Evolutionary conservation across 2,888 invertebrate species (phyloP).

Genomic region (Deilephila elpenor): DNA sequence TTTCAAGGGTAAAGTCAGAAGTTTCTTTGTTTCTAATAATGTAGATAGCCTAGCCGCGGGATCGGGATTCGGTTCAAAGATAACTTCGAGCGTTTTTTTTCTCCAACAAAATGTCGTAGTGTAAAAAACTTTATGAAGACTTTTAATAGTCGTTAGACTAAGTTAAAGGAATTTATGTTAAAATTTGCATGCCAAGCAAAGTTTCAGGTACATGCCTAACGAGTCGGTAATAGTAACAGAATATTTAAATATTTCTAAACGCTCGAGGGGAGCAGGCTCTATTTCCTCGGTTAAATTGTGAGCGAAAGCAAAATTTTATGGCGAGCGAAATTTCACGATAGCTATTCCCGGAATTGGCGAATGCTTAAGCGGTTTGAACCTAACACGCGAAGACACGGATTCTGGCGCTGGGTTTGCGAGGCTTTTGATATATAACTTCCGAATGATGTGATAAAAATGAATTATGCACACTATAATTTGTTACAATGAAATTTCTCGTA

Average conservation of each 20-base stretch:
- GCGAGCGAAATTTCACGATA: slow-evolving; percentile 1
- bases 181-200: slow-evolving; percentile 10
- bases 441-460: not conserved
- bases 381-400: not conserved
- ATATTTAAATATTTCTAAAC: slow-evolving; percentile 19
- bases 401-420: not conserved
- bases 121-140: slow-evolving; percentile 11
- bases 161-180: not conserved
- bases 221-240: slow-evolving; percentile 21
- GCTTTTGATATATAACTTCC: not conserved
- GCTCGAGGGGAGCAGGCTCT: slow-evolving; percentile 1
- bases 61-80: not conserved
- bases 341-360: slow-evolving; percentile 7
- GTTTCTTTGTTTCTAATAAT: slow-evolving; percentile 23
- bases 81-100: slow-evolving; percentile 20
- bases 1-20: slow-evolving; percentile 24
- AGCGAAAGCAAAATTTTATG: slow-evolving; percentile 8
- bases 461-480: not conserved
- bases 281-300: slow-evolving; percentile 17
- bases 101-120: slow-evolving; percentile 2
- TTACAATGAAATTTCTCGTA: not conserved
- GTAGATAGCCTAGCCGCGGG: slow-evolving; percentile 24
- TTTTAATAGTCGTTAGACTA: slow-evolving; percentile 4
- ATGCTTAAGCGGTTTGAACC: not conserved
- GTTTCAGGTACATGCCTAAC: slow-evolving; percentile 23